Base-by-base conservation (phyloP, 2,113 vertebrate genomes). In the Pseudorectes ferrugineus region DNA sequence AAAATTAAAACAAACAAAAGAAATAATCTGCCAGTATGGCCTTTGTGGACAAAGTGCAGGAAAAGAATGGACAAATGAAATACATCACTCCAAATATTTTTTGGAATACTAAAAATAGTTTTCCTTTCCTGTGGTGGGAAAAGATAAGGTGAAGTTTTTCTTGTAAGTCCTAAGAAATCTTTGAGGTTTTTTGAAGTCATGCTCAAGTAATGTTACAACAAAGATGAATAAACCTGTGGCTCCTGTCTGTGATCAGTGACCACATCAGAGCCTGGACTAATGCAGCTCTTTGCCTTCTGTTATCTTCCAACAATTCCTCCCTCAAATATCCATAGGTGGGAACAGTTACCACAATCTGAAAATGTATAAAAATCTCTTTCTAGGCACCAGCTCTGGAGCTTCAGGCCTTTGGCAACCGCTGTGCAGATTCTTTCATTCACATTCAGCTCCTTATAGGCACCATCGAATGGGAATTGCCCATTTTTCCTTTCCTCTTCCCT, bases 271-370 rank as follows among this genome's bases (percentile, higher is more conserved):
- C 23, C 52, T 15, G 48, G n/a, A 28, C 51, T 70, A n/a, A 38
- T 4, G 33, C 10, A 52, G n/a, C n/a, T 57, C 33, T 72, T 28
- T 38, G 45, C 25, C 38, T 70, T 67, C 33, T 62, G 21, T 40
- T 82, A 31, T 6, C 54, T 61, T 66, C n/a, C 66, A 78, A 2
- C 70, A 51, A 35, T 57, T 24, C 5, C 8, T 46, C 19, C 8
- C 87, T 76, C 40, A 73, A 38, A 70, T 38, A 66, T 8, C 51
- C 26, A 24, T 76, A 55, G 67, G 89, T 16, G 10, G 84, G 65
- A 97, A 96, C 63, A 92, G 23, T 80, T 95, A 85, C 22, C 91
- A 79, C 86, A 80, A 20, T 33, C 45, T 85, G 94, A 89, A 79
- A 97, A 77, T 51, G 21, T 18, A 17, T 4, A 25, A 85, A 79